Evolutionary conservation across 2,888 invertebrate species (phyloP).

Genomic region (Hemistola chrysoprasaria): DNA sequence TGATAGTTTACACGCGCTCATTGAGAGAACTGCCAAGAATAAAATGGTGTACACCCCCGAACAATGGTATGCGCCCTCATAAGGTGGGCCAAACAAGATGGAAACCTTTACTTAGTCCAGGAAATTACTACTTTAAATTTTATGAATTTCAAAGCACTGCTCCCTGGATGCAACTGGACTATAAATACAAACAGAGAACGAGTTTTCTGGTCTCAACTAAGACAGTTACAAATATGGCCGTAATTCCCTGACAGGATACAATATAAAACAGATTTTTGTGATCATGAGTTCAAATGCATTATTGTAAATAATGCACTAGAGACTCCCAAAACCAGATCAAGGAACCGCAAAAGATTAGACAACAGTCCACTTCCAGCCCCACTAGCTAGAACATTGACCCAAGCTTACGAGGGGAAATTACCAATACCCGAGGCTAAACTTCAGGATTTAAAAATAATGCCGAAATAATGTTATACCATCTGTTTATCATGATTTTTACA

Average conservation of each 20-base stretch:
- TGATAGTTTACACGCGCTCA: background rate
- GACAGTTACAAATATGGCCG: too few relatives aligned
- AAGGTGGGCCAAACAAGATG: background rate
- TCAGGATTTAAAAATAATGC: conserved; percentile 17
- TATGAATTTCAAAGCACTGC: background rate
- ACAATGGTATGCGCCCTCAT: background rate
- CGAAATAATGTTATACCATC: conserved; percentile 16
- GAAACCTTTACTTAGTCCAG: background rate
- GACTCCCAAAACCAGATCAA: background rate
- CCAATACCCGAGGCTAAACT: conserved; percentile 12
- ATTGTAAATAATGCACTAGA: background rate
- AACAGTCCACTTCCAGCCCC: background rate
- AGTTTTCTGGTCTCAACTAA: background rate
- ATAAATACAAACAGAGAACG: background rate
- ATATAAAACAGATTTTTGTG: conserved; percentile 1
- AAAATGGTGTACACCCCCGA: background rate
- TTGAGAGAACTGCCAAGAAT: too few relatives aligned
- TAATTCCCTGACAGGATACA: too few relatives aligned
- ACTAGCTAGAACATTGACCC: background rate
- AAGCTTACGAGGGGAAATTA: background rate
- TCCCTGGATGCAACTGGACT: background rate
- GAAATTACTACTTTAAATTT: background rate
- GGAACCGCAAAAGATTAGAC: background rate
- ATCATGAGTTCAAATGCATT: background rate
- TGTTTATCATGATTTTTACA: conserved; percentile 20